A percentile compares a stretch with the other conserved stretches of the same genome.
Conservation (phyloP, 1,140 invertebrate species). For the Semibalanus balanoides region DNA sequence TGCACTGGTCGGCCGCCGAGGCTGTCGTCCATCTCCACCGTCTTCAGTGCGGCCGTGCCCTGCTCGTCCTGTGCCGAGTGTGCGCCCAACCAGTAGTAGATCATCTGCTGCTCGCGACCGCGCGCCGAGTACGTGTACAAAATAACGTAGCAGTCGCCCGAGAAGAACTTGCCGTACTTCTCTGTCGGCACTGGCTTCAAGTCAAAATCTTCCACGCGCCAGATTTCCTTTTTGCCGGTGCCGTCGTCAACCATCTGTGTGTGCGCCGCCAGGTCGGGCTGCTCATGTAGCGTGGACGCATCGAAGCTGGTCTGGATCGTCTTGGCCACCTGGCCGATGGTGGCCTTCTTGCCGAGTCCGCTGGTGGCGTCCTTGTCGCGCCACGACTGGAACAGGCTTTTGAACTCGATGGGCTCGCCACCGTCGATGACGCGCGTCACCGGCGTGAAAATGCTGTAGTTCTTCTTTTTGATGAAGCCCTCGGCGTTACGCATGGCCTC, state of each 20-base stretch:
- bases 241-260: slow-evolving; percentile 66
- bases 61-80: slow-evolving; percentile 49
- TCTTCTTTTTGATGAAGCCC: slow-evolving; percentile 77
- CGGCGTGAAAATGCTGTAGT: slow-evolving; percentile 53
- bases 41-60: slow-evolving; percentile 45
- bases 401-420: slow-evolving; percentile 73
- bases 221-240: slow-evolving; percentile 56
- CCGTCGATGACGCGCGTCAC: slow-evolving; percentile 64
- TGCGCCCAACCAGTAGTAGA: slow-evolving; percentile 54
- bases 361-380: slow-evolving; percentile 31
- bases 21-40: slow-evolving; percentile 47
- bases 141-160: slow-evolving; percentile 72
- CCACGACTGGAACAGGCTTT: slow-evolving; percentile 65
- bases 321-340: slow-evolving; percentile 29
- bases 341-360: slow-evolving; percentile 28
- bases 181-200: slow-evolving; percentile 45
- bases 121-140: slow-evolving; percentile 56
- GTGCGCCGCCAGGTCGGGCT: slow-evolving; percentile 57
- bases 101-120: slow-evolving; percentile 39
- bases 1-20: slow-evolving; percentile 44
- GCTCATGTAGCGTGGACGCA: slow-evolving; percentile 44
- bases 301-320: slow-evolving; percentile 51
- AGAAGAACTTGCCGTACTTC: slow-evolving; percentile 62
- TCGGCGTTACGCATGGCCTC: slow-evolving; percentile 73
- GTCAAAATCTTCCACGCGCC: slow-evolving; percentile 39